Base-by-base conservation (phyloP, 2,888 invertebrate species). In the Saturnia pavonia region DNA sequence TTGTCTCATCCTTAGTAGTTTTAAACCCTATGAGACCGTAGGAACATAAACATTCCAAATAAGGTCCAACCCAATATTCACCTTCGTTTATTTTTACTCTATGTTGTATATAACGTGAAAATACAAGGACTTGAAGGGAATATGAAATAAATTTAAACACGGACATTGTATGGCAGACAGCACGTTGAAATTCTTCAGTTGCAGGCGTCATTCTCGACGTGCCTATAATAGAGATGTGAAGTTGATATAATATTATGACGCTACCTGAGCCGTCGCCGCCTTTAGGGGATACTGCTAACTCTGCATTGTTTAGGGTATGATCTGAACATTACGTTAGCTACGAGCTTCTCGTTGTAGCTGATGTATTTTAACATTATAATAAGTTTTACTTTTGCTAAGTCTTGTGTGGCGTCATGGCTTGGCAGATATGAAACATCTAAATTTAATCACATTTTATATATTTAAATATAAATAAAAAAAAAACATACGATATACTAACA, bases 191-290 rank as follows among this genome's bases (percentile, higher is more conserved):
- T 82, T 81, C 77, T 79, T 77, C 76, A 72, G 70, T 72, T 72
- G 71, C 73, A 72, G 69, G 74, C 75, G 69, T 74, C 78, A 75
- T 79, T 70, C 81, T 78, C 68, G 73, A 75, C 71, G 71, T 69
- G 73, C 73, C 71, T 70, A 71, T 69, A 69, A 72, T 70, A 68
- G 57, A 73, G 71, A 72, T 77, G 77, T 79, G 78, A 81, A 80
- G 82, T 82, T 81, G 75, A 78, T 78, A 80, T 80, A 82, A 78
- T 78, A 77, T 82, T 77, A 77, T 73, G 72, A 71, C 74, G 76
- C 76, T 78, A 77, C 80, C 80, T 77, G 75, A 69, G 43, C 45
- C 70, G 67, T 73, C 70, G 60, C 69, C 27, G 72, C 70, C 72
- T 72, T 72, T 71, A 22, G 71, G 68, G 27, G n/a, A 65, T 45